A percentile compares a stretch with the other conserved stretches of the same genome.
Evolutionary conservation across 2,888 invertebrate genomes (phyloP).

Genomic region (Spodoptera picta): DNA sequence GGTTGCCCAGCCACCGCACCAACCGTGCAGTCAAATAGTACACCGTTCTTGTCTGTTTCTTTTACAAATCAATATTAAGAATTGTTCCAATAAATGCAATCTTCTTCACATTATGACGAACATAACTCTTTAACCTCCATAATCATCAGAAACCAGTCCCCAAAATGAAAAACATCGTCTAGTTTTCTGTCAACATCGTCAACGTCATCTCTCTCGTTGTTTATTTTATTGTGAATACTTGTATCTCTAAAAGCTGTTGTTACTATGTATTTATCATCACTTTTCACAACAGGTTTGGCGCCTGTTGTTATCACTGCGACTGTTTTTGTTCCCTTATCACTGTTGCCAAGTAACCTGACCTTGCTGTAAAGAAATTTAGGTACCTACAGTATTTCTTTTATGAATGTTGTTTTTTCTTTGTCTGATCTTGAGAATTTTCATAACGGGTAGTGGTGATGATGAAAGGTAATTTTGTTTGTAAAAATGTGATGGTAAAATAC

Average conservation of each 20-base stretch:
- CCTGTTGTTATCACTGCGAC: constrained; percentile 23
- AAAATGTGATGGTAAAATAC: too few species aligned
- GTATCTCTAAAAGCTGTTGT: constrained; percentile 23
- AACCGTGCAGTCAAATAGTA: too few species aligned
- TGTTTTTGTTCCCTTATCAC: constrained; percentile 28
- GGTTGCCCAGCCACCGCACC: too few species aligned
- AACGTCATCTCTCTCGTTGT: constrained; percentile 17
- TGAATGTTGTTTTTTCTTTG: constrained; percentile 11
- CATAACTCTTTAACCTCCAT: too few species aligned
- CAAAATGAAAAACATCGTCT: too few species aligned
- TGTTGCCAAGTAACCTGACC: constrained; percentile 16
- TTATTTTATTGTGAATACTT: constrained; percentile 6
- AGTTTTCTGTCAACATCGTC: not conserved
- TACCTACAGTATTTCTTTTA: not conserved
- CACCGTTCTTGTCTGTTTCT: too few species aligned
- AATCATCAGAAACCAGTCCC: too few species aligned
- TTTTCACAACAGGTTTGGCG: constrained; percentile 35
- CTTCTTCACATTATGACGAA: too few species aligned
- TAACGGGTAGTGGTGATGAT: too few species aligned
- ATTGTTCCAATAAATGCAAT: too few species aligned
- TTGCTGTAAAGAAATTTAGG: constrained; percentile 22
- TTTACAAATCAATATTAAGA: too few species aligned
- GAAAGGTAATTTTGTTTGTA: too few species aligned
- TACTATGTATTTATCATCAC: constrained; percentile 35
- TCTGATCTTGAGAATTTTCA: not conserved